These are phyloP conservation scores for Perca flavescens DNA, from an alignment of 2,113 vertebrate species.

Conservation along the genomic window DNA sequence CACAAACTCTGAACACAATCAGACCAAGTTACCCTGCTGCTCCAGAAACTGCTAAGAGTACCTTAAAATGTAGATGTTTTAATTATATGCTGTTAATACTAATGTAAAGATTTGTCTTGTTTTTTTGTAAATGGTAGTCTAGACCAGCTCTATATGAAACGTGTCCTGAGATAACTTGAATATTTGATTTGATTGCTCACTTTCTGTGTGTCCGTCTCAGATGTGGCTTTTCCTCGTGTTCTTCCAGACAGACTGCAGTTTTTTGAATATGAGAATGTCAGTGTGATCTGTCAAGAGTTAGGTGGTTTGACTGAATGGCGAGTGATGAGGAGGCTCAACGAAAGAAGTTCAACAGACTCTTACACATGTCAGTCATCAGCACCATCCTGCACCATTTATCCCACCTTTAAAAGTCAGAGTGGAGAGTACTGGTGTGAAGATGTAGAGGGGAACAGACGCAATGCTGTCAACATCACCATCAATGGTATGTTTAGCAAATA, in stretches of 20 bases:
- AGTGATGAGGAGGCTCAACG: background rate
- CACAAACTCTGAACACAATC: no score
- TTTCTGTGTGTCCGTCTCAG: background rate
- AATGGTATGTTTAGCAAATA: conserved; percentile 7
- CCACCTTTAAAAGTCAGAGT: fast-evolving
- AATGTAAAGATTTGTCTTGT: no score
- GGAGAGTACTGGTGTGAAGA: conserved; percentile 59
- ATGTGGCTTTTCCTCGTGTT: conserved; percentile 6
- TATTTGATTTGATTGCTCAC: no score
- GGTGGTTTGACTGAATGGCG: fast-evolving
- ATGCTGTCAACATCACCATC: conserved; percentile 8
- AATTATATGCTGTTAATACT: no score
- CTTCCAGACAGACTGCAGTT: conserved; percentile 29
- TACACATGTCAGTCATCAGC: fast-evolving
- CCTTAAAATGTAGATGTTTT: no score
- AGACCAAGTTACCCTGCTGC: no score
- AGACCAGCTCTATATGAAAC: no score
- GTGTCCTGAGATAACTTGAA: no score
- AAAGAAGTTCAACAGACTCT: fast-evolving
- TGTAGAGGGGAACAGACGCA: background rate
- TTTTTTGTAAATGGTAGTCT: no score
- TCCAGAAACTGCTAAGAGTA: no score
- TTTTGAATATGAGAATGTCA: conserved; percentile 3
- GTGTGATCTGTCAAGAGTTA: background rate
- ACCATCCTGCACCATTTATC: background rate